These are phyloP conservation scores for Sylvilagus bachmani DNA, from an alignment of 2,113 vertebrate species.

Conservation along the genomic window DNA sequence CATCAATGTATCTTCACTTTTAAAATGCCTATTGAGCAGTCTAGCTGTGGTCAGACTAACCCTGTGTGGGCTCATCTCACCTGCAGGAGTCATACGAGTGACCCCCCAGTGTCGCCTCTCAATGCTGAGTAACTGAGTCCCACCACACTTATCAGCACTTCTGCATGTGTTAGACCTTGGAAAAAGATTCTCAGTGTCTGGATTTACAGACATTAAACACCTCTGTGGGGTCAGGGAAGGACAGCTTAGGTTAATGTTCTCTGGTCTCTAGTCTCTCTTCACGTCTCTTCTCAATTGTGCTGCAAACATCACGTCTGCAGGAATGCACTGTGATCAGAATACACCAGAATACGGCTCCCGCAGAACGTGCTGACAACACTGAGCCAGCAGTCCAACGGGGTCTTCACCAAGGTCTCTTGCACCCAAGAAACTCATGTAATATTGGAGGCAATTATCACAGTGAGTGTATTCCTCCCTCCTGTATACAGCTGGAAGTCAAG, in stretches of 20 bases:
- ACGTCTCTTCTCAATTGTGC: constrained; percentile 48
- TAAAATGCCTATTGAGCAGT: neutral
- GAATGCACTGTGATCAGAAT: constrained; percentile 56
- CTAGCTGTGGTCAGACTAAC: neutral
- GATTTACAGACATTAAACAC: constrained; percentile 44
- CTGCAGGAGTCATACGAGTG: neutral
- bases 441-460: constrained; percentile 53
- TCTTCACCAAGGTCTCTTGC: neutral
- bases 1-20: neutral
- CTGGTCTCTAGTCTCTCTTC: constrained; percentile 48
- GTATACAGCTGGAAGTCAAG: neutral
- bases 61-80: neutral
- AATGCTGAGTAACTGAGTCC: neutral
- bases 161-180: constrained; percentile 4
- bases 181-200: neutral
- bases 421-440: constrained; percentile 49
- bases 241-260: constrained; percentile 44
- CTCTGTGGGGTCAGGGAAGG: constrained; percentile 53
- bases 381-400: constrained; percentile 41
- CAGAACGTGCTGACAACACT: constrained; percentile 46
- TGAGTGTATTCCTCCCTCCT: constrained; percentile 20
- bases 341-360: constrained; percentile 8
- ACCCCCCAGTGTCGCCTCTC: neutral
- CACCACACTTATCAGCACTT: neutral
- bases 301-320: constrained; percentile 38